These are phyloP conservation scores for Benthosema pterotum DNA, from an alignment of 2,797 vertebrate genomes.

Conservation along the genomic window DNA sequence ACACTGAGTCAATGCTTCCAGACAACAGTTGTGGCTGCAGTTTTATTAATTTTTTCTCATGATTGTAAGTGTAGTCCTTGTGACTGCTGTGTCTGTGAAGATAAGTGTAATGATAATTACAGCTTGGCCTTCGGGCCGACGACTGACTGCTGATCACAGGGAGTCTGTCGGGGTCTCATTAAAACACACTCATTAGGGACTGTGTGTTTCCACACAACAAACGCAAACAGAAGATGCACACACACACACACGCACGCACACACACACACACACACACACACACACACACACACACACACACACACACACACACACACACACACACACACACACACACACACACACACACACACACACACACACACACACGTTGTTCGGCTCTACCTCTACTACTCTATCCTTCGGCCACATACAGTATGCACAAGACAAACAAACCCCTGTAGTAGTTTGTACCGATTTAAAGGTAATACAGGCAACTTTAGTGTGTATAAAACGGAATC, in stretches of 20 bases:
- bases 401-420: too few relatives aligned
- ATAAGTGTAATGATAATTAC: conserved; percentile 29
- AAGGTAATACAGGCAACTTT: too few relatives aligned
- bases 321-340: conserved; percentile 8
- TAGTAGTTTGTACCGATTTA: too few relatives aligned
- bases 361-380: too few relatives aligned
- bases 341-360: conserved; percentile 11
- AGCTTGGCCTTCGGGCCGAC: conserved; percentile 51
- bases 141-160: conserved; percentile 48
- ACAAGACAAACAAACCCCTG: too few relatives aligned
- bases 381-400: too few relatives aligned
- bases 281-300: conserved; percentile 13
- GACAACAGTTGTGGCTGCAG: neutral
- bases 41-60: neutral
- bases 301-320: conserved; percentile 6
- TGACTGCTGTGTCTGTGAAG: conserved; percentile 21
- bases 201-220: conserved; percentile 9
- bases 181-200: conserved; percentile 47
- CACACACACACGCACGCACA: conserved; percentile 7
- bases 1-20: too few relatives aligned
- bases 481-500: too few relatives aligned
- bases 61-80: conserved; percentile 16
- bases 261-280: conserved; percentile 2
- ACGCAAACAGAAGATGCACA: conserved; percentile 36
- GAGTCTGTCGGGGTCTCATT: conserved; percentile 45